Evolutionary conservation across 2,113 vertebrate species (phyloP).

Genomic region (Pelobates fuscus): DNA sequence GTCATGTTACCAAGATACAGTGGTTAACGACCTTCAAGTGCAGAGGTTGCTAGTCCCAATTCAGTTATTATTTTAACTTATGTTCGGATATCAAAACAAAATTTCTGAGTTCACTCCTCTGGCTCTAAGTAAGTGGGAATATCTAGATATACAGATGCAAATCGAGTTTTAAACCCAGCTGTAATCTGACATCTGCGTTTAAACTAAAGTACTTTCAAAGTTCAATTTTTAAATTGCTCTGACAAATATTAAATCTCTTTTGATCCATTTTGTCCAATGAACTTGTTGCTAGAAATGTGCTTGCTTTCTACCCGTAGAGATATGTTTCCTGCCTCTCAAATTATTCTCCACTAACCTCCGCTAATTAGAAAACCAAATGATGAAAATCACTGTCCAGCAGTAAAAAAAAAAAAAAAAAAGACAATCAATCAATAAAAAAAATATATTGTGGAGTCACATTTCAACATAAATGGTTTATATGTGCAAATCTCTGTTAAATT

Average conservation of each 20-base stretch:
- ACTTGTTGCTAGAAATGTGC: not conserved
- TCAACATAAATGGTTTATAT: not conserved
- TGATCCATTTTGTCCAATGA: not conserved
- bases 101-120: conserved; percentile 25
- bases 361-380: not conserved
- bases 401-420: not conserved
- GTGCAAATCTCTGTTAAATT: not conserved
- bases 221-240: not conserved
- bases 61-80: conserved; percentile 1
- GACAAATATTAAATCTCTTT: not conserved
- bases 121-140: not conserved
- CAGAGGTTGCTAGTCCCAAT: conserved; percentile 37
- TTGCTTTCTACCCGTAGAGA: not conserved
- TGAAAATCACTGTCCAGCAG: not conserved
- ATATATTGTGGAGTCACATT: not conserved
- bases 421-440: too few species aligned
- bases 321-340: not conserved
- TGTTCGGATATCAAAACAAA: conserved; percentile 2
- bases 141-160: not conserved
- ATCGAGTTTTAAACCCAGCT: not conserved
- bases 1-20: conserved; percentile 34
- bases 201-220: not conserved
- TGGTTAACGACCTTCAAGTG: conserved; percentile 44
- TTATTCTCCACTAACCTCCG: not conserved
- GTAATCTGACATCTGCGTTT: not conserved